phyloP scores from a whole-genome alignment of 2,888 invertebrate species.

The Ichneumon xanthorius region DNA sequence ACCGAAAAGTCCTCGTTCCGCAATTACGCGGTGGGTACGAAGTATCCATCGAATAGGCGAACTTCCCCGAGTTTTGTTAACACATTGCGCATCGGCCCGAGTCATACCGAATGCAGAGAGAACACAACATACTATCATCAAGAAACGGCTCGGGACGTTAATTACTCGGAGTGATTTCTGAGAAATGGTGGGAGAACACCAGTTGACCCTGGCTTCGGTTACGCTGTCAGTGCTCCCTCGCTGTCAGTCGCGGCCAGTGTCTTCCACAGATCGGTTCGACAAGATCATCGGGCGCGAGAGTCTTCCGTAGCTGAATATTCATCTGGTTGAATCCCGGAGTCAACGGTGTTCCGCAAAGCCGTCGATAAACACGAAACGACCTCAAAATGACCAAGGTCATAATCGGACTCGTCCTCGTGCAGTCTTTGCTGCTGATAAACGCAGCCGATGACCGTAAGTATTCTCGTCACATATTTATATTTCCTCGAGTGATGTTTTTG shows the following conservation, averaged over 20 bases:
- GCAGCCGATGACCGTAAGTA: constrained; percentile 74
- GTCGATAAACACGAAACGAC: not conserved
- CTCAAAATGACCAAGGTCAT: constrained; percentile 47
- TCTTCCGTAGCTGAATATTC: not conserved
- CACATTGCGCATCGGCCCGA: not conserved
- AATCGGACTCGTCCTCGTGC: constrained; percentile 18
- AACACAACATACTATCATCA: constrained; percentile 28
- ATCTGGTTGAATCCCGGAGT: not conserved
- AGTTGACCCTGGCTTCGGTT: constrained; percentile 80
- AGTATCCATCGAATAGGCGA: not conserved
- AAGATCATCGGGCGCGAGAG: constrained; percentile 24
- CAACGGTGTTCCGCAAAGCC: not conserved
- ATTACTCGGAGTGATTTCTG: constrained; percentile 56
- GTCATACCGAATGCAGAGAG: not conserved
- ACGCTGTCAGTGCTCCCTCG: constrained; percentile 61
- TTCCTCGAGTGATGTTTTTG: not conserved
- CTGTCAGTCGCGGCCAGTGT: constrained; percentile 73
- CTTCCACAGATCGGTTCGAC: constrained; percentile 60
- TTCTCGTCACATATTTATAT: not conserved
- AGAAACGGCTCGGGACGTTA: constrained; percentile 39
- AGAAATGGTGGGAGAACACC: constrained; percentile 78
- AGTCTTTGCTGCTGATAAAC: constrained; percentile 33
- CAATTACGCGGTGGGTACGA: not conserved
- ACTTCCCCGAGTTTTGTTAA: not conserved
- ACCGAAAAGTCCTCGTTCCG: not conserved